phyloP scores from a whole-genome alignment of 2,888 invertebrate genomes.

The Koerneria pararmatus region DNA sequence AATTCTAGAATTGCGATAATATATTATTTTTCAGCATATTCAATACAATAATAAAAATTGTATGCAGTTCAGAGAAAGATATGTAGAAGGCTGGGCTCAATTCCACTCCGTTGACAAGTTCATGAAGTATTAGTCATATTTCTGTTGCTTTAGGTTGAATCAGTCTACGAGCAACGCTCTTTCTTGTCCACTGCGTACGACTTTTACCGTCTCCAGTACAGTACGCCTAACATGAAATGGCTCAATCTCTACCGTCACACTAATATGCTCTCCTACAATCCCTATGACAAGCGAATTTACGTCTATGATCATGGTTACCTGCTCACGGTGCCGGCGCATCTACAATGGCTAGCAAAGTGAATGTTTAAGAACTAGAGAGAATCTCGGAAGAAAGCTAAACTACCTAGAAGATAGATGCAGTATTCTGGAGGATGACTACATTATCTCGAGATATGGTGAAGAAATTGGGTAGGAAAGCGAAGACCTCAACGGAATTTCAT shows the following conservation, averaged over 20 bases:
- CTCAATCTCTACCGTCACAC: slow-evolving; percentile 51
- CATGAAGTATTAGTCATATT: too few species aligned
- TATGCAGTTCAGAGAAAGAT: too few species aligned
- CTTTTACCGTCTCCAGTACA: slow-evolving; percentile 53
- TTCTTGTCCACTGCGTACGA: slow-evolving; percentile 53
- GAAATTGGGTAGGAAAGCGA: too few species aligned
- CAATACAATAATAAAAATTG: not conserved
- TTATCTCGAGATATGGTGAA: too few species aligned
- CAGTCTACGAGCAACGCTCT: slow-evolving; percentile 43
- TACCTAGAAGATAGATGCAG: too few species aligned
- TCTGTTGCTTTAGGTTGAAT: slow-evolving; percentile 48
- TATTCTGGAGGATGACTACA: too few species aligned
- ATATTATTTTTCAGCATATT: not conserved
- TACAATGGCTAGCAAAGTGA: slow-evolving; percentile 55
- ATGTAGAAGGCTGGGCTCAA: too few species aligned
- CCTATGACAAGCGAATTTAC: slow-evolving; percentile 59
- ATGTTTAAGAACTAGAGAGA: too few species aligned
- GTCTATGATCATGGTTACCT: slow-evolving; percentile 59
- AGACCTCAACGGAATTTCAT: too few species aligned
- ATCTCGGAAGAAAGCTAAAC: too few species aligned
- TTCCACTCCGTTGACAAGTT: too few species aligned
- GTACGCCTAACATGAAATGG: slow-evolving; percentile 56
- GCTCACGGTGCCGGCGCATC: slow-evolving; percentile 55
- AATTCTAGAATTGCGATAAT: not conserved
- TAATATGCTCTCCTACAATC: slow-evolving; percentile 52